phyloP scores from a whole-genome alignment of 1,140 invertebrate genomes.

The Drosophila novamexicana region DNA sequence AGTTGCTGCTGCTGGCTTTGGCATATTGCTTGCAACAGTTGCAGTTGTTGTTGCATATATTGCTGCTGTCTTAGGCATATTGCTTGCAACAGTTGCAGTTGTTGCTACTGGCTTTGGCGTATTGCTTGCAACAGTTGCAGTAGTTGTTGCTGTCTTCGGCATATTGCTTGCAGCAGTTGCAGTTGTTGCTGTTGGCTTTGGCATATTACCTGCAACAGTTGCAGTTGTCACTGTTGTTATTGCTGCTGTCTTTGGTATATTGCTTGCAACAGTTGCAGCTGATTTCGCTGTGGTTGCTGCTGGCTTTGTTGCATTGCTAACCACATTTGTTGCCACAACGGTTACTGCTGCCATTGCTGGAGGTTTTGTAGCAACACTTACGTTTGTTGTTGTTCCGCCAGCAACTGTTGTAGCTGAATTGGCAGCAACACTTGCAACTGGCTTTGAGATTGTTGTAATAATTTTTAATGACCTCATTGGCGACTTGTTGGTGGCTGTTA shows the following conservation, averaged over 20 bases:
- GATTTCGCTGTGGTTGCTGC: background rate
- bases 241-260: background rate
- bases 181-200: slow-evolving; percentile 4
- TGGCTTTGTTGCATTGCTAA: slow-evolving; percentile 12
- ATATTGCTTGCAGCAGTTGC: background rate
- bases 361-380: slow-evolving; percentile 17
- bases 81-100: slow-evolving; percentile 1
- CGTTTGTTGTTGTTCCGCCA: slow-evolving; percentile 20
- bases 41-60: background rate
- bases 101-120: background rate
- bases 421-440: slow-evolving; percentile 18
- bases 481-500: slow-evolving; percentile 17
- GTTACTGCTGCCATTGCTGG: slow-evolving; percentile 3
- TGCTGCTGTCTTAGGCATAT: background rate
- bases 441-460: slow-evolving; percentile 13
- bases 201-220: background rate
- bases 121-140: background rate
- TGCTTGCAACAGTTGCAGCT: slow-evolving; percentile 2
- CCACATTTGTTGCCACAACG: slow-evolving; percentile 2
- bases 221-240: background rate
- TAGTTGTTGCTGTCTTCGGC: slow-evolving; percentile 14
- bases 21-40: slow-evolving; percentile 1
- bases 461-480: slow-evolving; percentile 12
- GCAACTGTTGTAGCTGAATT: slow-evolving; percentile 19
- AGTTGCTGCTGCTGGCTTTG: slow-evolving; percentile 17